Base-by-base conservation (phyloP, 2,797 vertebrate species). In the Bovichtus diacanthus region DNA sequence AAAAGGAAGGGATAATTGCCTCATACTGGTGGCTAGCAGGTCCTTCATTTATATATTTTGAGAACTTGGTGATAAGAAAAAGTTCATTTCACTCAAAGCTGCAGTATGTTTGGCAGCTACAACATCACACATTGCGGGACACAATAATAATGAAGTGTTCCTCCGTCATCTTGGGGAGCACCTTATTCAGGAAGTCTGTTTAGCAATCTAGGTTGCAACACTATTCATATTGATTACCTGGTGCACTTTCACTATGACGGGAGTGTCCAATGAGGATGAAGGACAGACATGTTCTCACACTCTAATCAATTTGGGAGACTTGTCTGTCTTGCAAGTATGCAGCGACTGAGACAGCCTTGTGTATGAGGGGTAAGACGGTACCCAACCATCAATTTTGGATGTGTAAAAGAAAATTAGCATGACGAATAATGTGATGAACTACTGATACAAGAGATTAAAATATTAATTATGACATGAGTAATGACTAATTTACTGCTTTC, bases 401-500 rank as follows among this genome's bases (percentile, higher is more conserved):
- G 56, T 86, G 89, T 83, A 60, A 58, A 43, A 70, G 59, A 67
- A 87, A 88, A 90, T 79, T 9, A 81, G 74, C 66, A 70, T 68
- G 82, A 84, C 79, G 61, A 84, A 76, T 66, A 61, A 19, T 36
- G 72, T 46, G 78, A 79, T 74, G 74, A 84, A 82, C 65, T 16
- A 64, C 68, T 67, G 83, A 83, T 86, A 85, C 78, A 54, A 68
- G 86, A 23, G 60, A 82, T 70, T 76, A 76, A 82, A 34, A 64
- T 63, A 72, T 85, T 84, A 89, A 91, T 89, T 70, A 85, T 49
- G 66, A 74, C 78, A 44, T n/a, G 74, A 78, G 82, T 84, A 81
- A 87, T 84, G 78, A 78, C 75, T 86, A 74, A 88, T 90, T 88
- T 83, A 71, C 73, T 74, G 85, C 80, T 59, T 84, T 82, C 69